These are phyloP conservation scores for Trichechus manatus DNA, from an alignment of 2,113 vertebrate genomes.

Conservation along the genomic window DNA sequence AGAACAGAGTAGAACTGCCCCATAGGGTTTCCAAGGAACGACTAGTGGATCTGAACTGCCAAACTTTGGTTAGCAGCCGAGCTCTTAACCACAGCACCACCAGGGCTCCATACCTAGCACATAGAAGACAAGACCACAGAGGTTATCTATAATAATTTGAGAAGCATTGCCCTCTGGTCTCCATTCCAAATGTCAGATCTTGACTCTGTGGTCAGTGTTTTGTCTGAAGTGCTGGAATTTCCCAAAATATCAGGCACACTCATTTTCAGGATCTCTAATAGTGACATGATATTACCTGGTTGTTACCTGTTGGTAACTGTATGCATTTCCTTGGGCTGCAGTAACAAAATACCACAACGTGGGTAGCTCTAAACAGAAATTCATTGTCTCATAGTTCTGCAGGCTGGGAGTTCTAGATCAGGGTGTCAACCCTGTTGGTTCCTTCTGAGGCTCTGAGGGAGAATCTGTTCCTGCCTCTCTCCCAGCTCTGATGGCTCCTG, in stretches of 20 bases:
- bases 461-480: not conserved
- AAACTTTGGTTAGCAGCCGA: too few species aligned
- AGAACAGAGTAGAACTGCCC: too few species aligned
- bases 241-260: not conserved
- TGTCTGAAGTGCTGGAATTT: not conserved
- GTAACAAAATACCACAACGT: not conserved
- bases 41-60: too few species aligned
- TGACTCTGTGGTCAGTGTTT: fast-evolving
- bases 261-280: not conserved
- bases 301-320: not conserved
- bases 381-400: not conserved
- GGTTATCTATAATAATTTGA: too few species aligned
- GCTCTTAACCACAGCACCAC: too few species aligned
- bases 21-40: too few species aligned
- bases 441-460: not conserved
- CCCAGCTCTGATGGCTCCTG: not conserved
- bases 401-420: not conserved
- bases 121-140: too few species aligned
- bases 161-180: not conserved
- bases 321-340: not conserved
- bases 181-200: fast-evolving
- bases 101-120: not conserved
- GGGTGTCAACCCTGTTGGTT: not conserved
- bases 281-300: fast-evolving
- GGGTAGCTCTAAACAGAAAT: not conserved